A percentile compares a stretch with the other conserved stretches of the same genome.
These are phyloP conservation scores for Bombus vancouverensis DNA, from an alignment of 1,140 invertebrate species.

Conservation along the genomic window DNA sequence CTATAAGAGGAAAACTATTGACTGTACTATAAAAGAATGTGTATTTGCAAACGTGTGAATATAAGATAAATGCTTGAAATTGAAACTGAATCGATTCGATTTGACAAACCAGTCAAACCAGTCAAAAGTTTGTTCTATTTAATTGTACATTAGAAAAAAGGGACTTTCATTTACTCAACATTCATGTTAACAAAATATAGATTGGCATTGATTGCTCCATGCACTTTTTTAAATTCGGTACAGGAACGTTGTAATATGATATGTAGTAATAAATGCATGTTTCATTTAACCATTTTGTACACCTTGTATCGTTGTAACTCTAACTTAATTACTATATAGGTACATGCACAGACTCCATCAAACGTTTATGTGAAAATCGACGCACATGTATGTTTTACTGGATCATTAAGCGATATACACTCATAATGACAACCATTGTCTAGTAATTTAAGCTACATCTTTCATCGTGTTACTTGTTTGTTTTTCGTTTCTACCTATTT, in stretches of 20 bases:
- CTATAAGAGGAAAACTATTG: conserved; percentile 5
- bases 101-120: too few species aligned
- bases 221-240: background rate
- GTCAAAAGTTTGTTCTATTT: background rate
- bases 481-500: conserved; percentile 50
- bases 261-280: conserved; percentile 16
- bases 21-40: conserved; percentile 1
- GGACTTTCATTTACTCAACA: background rate
- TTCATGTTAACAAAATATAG: background rate
- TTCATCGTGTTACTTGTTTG: conserved; percentile 31
- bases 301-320: conserved; percentile 17
- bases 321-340: conserved; percentile 30
- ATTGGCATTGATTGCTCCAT: conserved; percentile 15
- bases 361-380: conserved; percentile 60
- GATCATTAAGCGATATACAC: conserved; percentile 19
- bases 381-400: conserved; percentile 23
- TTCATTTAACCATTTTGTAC: background rate
- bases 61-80: conserved; percentile 10
- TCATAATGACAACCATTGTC: conserved; percentile 25
- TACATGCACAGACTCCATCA: conserved; percentile 63
- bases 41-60: conserved; percentile 14
- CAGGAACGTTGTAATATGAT: background rate
- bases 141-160: background rate
- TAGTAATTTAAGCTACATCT: conserved; percentile 18
- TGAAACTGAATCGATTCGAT: background rate